Evolutionary conservation across 37 sponge, comb jelly and placozoan genomes (phyloP).

Genomic region (Chondrosia reniformis): DNA sequence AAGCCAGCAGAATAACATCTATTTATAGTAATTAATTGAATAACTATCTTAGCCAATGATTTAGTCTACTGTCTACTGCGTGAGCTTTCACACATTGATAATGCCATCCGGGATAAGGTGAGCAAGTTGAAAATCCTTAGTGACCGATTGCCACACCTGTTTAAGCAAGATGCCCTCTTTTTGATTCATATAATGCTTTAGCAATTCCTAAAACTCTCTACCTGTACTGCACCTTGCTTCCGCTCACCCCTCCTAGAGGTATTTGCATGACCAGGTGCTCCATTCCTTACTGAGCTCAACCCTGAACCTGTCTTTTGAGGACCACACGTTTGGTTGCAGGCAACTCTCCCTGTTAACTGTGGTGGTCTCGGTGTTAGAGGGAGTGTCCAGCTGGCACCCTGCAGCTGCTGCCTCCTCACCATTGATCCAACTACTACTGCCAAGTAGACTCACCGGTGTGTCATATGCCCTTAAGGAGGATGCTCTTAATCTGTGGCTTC

Average conservation of each 20-base stretch:
- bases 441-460: neutral
- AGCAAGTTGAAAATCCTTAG: neutral
- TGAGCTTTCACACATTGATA: neutral
- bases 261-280: slow-evolving; percentile 8
- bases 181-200: no score
- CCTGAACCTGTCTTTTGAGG: neutral
- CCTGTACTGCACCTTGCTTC: slow-evolving; percentile 4
- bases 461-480: neutral
- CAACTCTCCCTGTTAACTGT: neutral
- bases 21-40: no score
- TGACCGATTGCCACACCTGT: neutral
- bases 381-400: slow-evolving; percentile 3
- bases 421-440: neutral
- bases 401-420: neutral
- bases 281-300: neutral
- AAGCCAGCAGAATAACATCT: no score
- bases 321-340: neutral
- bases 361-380: slow-evolving; percentile 9
- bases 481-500: neutral
- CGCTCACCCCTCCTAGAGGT: neutral
- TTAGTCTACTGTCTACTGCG: neutral
- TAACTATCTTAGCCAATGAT: no score
- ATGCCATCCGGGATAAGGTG: neutral
- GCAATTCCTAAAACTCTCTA: no score
- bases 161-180: neutral